A percentile compares a stretch with the other conserved stretches of the same genome.
Evolutionary conservation across 2,113 vertebrate genomes (phyloP).

Genomic region (Hipposideros armiger): DNA sequence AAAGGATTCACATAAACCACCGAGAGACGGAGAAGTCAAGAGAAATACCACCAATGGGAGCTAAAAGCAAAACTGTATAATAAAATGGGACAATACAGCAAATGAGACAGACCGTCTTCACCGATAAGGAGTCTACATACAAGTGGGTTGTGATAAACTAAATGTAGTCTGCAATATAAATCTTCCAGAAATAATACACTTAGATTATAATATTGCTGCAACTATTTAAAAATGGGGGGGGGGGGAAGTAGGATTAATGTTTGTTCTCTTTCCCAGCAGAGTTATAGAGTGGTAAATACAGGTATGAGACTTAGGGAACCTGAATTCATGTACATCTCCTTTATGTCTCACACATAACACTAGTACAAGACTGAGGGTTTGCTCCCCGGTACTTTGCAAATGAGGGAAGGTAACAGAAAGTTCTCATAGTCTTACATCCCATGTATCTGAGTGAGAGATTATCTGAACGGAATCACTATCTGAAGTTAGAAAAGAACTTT

Average conservation of each 20-base stretch:
- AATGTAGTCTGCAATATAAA: neutral
- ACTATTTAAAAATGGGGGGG: neutral
- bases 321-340: neutral
- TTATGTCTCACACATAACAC: neutral
- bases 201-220: neutral
- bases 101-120: neutral
- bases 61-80: neutral
- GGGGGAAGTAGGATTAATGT: neutral
- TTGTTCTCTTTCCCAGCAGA: neutral
- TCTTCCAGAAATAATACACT: neutral
- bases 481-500: neutral
- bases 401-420: neutral
- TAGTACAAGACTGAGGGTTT: neutral
- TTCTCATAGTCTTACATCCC: neutral
- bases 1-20: neutral
- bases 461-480: neutral
- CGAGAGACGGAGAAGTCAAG: neutral
- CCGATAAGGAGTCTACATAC: neutral
- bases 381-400: neutral
- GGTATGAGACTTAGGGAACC: neutral
- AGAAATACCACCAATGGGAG: neutral
- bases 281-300: neutral
- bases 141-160: neutral
- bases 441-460: neutral
- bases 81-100: neutral